These are phyloP conservation scores for Phaonia tiefii DNA, from an alignment of 2,888 invertebrate species.

Conservation along the genomic window DNA sequence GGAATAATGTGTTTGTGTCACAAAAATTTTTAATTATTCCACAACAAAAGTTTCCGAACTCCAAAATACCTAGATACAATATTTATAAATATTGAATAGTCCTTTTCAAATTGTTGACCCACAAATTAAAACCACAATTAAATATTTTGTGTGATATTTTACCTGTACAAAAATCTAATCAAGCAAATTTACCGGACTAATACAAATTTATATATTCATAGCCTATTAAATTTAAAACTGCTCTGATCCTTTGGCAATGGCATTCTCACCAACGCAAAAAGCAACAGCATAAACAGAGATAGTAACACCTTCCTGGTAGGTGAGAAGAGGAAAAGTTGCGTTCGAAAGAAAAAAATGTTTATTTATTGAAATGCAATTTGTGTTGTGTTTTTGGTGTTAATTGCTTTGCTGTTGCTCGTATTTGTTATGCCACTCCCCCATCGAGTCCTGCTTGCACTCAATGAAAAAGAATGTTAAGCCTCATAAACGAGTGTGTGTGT, in stretches of 20 bases:
- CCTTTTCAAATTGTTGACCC: slow-evolving; percentile 34
- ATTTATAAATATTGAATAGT: background rate
- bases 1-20: too few relatives aligned
- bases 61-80: too few relatives aligned
- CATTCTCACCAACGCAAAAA: background rate
- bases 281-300: background rate
- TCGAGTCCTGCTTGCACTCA: too few relatives aligned
- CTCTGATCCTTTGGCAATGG: background rate
- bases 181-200: background rate
- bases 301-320: too few relatives aligned
- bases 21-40: too few relatives aligned
- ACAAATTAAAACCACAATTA: slow-evolving; percentile 3
- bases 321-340: too few relatives aligned
- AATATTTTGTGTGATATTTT: too few relatives aligned
- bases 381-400: slow-evolving; percentile 64
- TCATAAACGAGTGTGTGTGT: background rate
- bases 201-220: slow-evolving; percentile 53
- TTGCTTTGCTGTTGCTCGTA: slow-evolving; percentile 58
- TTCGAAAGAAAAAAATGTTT: slow-evolving; percentile 45
- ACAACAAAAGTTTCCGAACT: too few relatives aligned
- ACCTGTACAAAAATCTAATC: too few relatives aligned
- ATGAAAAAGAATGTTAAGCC: too few relatives aligned
- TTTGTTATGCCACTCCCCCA: slow-evolving; percentile 23
- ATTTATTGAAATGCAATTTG: slow-evolving; percentile 67
- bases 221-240: slow-evolving; percentile 50